These are phyloP conservation scores for Casuarius casuarius DNA, from an alignment of 2,113 vertebrate species.

Conservation along the genomic window DNA sequence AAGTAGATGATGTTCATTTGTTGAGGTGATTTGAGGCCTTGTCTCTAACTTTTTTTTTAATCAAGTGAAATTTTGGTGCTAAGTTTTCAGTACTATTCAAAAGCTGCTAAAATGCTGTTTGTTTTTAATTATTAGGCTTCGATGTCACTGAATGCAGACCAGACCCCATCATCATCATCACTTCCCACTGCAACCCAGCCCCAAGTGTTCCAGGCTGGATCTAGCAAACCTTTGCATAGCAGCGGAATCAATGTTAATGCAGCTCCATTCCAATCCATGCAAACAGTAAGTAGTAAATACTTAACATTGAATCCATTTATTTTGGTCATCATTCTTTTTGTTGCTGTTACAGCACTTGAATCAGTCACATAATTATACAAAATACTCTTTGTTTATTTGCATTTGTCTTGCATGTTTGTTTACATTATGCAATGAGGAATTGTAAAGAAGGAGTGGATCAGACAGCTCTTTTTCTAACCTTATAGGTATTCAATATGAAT, in stretches of 20 bases:
- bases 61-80: neutral
- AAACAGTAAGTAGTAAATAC: conserved; percentile 86
- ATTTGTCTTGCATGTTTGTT: neutral
- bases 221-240: conserved; percentile 92
- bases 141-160: conserved; percentile 91
- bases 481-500: conserved; percentile 96
- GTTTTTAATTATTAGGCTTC: conserved; percentile 80
- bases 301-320: neutral
- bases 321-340: neutral
- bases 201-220: conserved; percentile 92
- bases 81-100: neutral
- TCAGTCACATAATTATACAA: neutral
- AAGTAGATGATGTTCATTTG: neutral
- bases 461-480: neutral
- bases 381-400: neutral
- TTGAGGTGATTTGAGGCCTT: neutral
- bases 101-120: conserved; percentile 13
- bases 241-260: conserved; percentile 98
- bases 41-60: neutral
- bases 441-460: neutral
- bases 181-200: conserved; percentile 92
- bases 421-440: neutral
- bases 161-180: conserved; percentile 86
- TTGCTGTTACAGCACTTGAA: neutral
- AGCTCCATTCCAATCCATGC: conserved; percentile 99